Evolutionary conservation across 2,113 vertebrate genomes (phyloP).

Genomic region (Microtus ochrogaster): DNA sequence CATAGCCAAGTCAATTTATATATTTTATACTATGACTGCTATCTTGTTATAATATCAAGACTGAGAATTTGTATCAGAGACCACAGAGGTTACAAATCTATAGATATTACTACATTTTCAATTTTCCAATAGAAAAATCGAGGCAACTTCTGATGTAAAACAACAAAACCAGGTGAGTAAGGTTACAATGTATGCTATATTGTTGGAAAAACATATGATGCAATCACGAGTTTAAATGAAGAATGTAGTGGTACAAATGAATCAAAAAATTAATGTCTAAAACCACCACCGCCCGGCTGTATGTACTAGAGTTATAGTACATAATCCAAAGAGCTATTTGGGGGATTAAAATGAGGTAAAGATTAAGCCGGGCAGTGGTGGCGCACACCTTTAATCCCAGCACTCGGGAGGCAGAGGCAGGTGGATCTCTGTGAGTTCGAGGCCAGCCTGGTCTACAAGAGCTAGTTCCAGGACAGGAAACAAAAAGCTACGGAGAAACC

Average conservation of each 20-base stretch:
- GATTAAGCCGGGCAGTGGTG: too few species aligned
- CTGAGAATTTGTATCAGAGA: background rate
- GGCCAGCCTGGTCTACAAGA: too few species aligned
- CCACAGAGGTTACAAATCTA: background rate
- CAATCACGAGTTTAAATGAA: constrained; percentile 2
- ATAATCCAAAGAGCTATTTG: too few species aligned
- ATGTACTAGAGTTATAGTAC: too few species aligned
- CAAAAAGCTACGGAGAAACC: too few species aligned
- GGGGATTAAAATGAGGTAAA: too few species aligned
- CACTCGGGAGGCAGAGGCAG: too few species aligned
- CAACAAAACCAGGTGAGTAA: background rate
- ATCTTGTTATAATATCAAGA: background rate
- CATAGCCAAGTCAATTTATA: background rate
- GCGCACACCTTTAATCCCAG: too few species aligned
- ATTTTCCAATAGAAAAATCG: background rate
- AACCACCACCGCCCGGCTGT: too few species aligned
- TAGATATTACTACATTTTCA: background rate
- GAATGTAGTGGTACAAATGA: background rate
- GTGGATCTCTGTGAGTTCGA: too few species aligned
- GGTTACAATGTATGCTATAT: background rate
- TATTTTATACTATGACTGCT: background rate
- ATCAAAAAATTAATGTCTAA: background rate
- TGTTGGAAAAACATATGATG: background rate
- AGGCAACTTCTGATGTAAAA: background rate
- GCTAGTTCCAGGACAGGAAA: too few species aligned